Conservation (phyloP, 2,113 vertebrate genomes). For the Boulengerochromis microlepis region DNA sequence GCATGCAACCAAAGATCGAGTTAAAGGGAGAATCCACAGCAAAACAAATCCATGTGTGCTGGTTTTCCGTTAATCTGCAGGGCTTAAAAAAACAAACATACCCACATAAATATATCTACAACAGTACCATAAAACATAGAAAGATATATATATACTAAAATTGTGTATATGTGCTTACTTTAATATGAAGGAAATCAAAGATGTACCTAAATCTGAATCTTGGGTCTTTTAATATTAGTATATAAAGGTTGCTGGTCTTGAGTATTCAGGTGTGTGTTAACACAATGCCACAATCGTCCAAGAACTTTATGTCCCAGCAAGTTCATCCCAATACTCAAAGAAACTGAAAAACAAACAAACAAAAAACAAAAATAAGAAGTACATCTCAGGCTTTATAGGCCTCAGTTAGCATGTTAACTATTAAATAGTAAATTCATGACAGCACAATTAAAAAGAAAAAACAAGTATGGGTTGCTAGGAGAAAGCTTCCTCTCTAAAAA, state of each 20-base stretch:
- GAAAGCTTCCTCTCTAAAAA: neutral
- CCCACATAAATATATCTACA: neutral
- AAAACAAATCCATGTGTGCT: slow-evolving; percentile 15
- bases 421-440: neutral
- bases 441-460: neutral
- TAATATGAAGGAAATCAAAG: neutral
- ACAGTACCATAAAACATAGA: neutral
- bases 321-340: neutral
- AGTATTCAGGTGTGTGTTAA: neutral
- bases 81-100: neutral
- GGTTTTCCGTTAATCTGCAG: neutral
- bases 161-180: neutral
- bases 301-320: neutral
- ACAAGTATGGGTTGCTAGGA: neutral
- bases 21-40: slow-evolving; percentile 20
- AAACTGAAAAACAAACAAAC: neutral
- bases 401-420: neutral
- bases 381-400: neutral
- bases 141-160: neutral
- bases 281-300: neutral
- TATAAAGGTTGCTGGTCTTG: neutral
- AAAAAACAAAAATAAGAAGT: neutral
- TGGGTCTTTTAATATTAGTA: neutral
- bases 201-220: neutral
- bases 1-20: neutral